Conservation (phyloP, 2,888 invertebrate genomes). For the Deilephila elpenor region DNA sequence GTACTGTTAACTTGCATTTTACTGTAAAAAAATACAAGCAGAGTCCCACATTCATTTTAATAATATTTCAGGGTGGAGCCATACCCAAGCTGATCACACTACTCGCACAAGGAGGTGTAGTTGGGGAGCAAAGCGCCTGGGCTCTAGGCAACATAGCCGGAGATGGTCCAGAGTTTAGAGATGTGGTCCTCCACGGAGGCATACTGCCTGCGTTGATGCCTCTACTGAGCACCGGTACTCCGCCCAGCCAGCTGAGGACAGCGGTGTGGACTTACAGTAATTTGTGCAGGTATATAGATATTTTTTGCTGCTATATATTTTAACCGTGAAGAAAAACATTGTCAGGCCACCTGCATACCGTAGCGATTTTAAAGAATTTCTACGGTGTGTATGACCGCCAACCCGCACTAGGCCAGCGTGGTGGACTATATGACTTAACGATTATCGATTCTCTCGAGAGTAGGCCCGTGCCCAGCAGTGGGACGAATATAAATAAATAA, state of each 20-base stretch:
- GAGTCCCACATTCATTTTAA: not conserved
- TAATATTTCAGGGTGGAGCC: slow-evolving; percentile 87
- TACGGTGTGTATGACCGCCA: no score
- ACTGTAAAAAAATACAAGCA: not conserved
- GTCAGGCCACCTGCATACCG: not conserved
- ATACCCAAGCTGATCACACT: slow-evolving; percentile 92
- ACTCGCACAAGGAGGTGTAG: slow-evolving; percentile 88
- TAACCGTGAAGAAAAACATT: no score
- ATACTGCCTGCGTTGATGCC: slow-evolving; percentile 83
- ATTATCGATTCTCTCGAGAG: no score
- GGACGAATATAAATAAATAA: no score
- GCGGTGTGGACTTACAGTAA: slow-evolving; percentile 97
- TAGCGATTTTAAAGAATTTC: not conserved
- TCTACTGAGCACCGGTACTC: slow-evolving; percentile 76
- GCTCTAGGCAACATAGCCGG: slow-evolving; percentile 99
- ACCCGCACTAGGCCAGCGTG: no score
- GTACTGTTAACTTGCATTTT: no score
- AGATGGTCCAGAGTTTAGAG: slow-evolving; percentile 91
- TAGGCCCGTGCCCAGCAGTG: no score
- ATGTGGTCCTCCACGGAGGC: slow-evolving; percentile 87
- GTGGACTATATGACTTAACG: no score
- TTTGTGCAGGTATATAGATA: slow-evolving; percentile 87
- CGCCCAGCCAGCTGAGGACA: slow-evolving; percentile 90
- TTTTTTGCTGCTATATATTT: not conserved
- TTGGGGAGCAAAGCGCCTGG: slow-evolving; percentile 98